These are phyloP conservation scores for Noctua janthina DNA, from an alignment of 2,888 invertebrate species.

Conservation along the genomic window DNA sequence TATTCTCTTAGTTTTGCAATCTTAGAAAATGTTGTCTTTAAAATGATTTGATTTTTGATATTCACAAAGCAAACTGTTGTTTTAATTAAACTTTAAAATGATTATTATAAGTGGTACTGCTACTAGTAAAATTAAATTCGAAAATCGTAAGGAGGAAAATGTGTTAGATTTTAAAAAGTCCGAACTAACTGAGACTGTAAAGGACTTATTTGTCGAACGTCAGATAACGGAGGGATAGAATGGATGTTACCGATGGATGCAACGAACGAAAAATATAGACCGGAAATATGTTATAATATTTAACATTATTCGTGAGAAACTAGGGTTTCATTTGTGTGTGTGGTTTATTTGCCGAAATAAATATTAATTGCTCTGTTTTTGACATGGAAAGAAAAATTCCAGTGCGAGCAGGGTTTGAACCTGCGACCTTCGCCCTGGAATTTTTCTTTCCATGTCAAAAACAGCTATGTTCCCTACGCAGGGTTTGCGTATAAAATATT, in stretches of 20 bases:
- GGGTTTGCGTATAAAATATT: no score
- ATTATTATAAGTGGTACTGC: not conserved
- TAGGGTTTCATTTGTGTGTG: not conserved
- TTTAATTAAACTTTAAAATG: not conserved
- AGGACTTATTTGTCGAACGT: slow-evolving; percentile 21
- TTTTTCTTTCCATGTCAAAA: no score
- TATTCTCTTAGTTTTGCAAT: not conserved
- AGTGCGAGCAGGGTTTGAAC: no score
- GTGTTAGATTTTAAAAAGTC: not conserved
- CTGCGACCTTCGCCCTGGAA: no score
- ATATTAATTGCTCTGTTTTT: not conserved
- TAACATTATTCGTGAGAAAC: not conserved
- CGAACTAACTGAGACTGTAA: slow-evolving; percentile 9
- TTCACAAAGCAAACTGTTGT: not conserved
- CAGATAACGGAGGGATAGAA: not conserved
- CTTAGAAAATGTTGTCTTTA: not conserved
- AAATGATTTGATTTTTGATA: not conserved
- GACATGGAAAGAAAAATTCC: no score
- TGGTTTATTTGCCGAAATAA: not conserved
- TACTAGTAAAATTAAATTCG: not conserved
- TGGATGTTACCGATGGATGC: slow-evolving; percentile 11
- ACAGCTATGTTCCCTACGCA: no score
- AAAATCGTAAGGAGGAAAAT: not conserved
- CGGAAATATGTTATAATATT: not conserved
- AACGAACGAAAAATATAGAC: slow-evolving; percentile 22